phyloP scores from a whole-genome alignment of 2,888 invertebrate genomes.

The Hedychridium roseum region DNA sequence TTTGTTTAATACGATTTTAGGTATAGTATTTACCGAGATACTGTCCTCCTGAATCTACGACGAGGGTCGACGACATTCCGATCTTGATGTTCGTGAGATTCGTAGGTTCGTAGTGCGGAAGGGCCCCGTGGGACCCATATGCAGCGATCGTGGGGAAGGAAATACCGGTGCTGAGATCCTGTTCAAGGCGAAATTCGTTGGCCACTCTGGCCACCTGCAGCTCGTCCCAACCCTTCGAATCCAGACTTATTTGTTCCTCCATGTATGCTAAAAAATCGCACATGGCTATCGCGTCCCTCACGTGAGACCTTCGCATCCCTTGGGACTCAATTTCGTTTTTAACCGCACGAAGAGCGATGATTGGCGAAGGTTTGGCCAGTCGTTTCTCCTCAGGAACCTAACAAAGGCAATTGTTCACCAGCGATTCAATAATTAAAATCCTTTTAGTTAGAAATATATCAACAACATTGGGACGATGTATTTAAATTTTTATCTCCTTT shows the following conservation, averaged over 20 bases:
- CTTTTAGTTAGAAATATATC: too few species aligned
- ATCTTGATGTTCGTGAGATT: constrained; percentile 74
- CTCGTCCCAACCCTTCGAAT: constrained; percentile 72
- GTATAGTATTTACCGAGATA: constrained; percentile 72
- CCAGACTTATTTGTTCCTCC: constrained; percentile 66
- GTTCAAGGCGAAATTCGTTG: constrained; percentile 76
- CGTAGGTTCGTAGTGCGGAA: constrained; percentile 84
- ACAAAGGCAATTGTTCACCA: constrained; percentile 3
- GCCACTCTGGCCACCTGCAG: constrained; percentile 75
- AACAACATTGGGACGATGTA: too few species aligned
- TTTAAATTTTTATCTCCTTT: too few species aligned
- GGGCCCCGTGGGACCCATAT: constrained; percentile 85
- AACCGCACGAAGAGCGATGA: constrained; percentile 84
- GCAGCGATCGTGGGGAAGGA: constrained; percentile 90
- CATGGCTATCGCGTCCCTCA: constrained; percentile 88
- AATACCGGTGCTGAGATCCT: constrained; percentile 76
- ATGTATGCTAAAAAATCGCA: constrained; percentile 84
- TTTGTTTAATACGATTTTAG: background rate
- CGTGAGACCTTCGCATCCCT: constrained; percentile 86
- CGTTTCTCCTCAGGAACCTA: constrained; percentile 67
- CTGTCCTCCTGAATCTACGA: constrained; percentile 96
- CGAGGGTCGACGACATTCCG: constrained; percentile 79
- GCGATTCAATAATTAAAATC: background rate
- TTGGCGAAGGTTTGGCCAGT: constrained; percentile 77
- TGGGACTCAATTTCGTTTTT: constrained; percentile 83